Base-by-base conservation (phyloP, 2,113 vertebrate genomes). In the Phalacrocorax aristotelis region DNA sequence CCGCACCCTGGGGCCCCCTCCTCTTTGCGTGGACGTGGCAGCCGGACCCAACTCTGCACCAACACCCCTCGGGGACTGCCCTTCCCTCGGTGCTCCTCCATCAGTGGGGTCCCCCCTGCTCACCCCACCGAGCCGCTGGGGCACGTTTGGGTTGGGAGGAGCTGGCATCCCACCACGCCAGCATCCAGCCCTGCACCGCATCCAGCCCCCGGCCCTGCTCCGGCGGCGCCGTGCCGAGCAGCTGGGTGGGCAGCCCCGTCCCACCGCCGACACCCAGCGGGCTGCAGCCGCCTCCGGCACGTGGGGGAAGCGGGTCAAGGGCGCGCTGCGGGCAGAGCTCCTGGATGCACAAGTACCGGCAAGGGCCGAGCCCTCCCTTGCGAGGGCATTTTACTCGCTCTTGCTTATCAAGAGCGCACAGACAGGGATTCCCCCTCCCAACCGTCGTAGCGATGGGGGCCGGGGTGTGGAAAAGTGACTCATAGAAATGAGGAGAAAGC, bases 21-120 rank as follows among this genome's bases (percentile, higher is more conserved):
- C 58, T 19, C 48, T 20, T 4, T 0, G 13, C 3, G 44, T 1
- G 30, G 30, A 5, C 1, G 4, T 2, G 40, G 61, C 0, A 0
- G 71, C 32, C 1, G 58, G 13, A 9, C 10, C 36, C 2, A 2
- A 17, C 70, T 40, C 38, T 19, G 79, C 62, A 27, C 40, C 55
- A 2, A 1, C 14, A 4, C 3, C 65, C 49, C 64, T 13, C 0
- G 8, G 44, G 57, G 44, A 27, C 0, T 0, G 29, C 65, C 60
- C 49, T 8, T 36, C 64, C 42, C 81, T 42, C 8, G 0, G 13
- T 7, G 76, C 27, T 25, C 62, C 72, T 7, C 61, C 13, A 9
- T 6, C 81, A 29, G 46, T 68, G 2, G 32, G 21, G 11, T 8
- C 51, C 81, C 38, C 14, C 7, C 44, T 51, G 66, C 64, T 9